A percentile compares a stretch with the other conserved stretches of the same genome.
Evolutionary conservation across 2,888 invertebrate species (phyloP).

Genomic region (Meta bourneti): DNA sequence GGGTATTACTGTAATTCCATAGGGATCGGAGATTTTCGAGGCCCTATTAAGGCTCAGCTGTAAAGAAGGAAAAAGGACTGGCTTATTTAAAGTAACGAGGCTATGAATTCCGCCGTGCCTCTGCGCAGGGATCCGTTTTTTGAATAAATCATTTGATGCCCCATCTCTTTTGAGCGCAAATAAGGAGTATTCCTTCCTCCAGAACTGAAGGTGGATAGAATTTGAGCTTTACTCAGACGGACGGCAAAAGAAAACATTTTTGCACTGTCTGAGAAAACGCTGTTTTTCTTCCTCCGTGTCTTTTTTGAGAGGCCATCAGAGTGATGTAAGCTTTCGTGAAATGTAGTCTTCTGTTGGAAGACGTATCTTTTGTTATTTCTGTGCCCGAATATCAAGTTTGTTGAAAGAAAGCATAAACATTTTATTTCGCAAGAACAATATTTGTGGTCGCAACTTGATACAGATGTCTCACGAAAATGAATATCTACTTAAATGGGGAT

Average conservation of each 20-base stretch:
- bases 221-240: neutral
- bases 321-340: neutral
- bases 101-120: constrained; percentile 29
- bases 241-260: neutral
- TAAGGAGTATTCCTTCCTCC: constrained; percentile 7
- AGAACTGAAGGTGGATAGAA: constrained; percentile 15
- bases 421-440: neutral
- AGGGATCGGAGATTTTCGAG: constrained; percentile 49
- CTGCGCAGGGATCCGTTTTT: constrained; percentile 32
- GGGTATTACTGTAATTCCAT: constrained; percentile 32
- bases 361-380: neutral
- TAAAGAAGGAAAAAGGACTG: constrained; percentile 20
- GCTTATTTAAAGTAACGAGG: constrained; percentile 60
- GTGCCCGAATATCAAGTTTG: neutral
- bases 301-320: neutral
- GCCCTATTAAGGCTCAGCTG: constrained; percentile 47
- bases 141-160: constrained; percentile 57
- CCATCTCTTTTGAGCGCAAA: constrained; percentile 10
- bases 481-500: neutral
- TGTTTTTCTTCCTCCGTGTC: neutral
- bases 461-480: too few relatives aligned
- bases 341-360: neutral
- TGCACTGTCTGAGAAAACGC: neutral
- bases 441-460: neutral
- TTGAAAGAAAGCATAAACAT: neutral